Conservation (phyloP, 2,113 vertebrate genomes). For the Phalacrocorax aristotelis region DNA sequence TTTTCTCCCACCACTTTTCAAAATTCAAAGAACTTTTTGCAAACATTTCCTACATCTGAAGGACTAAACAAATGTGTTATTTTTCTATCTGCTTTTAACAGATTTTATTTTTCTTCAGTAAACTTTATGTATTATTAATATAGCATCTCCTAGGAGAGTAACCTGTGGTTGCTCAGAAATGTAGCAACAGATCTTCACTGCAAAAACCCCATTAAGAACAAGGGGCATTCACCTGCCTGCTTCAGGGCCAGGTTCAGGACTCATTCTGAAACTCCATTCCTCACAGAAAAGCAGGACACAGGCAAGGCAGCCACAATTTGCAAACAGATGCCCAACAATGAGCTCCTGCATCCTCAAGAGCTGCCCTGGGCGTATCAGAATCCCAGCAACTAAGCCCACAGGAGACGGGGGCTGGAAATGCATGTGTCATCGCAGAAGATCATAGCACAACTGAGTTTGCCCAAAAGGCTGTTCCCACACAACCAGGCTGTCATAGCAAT, state of each 20-base stretch:
- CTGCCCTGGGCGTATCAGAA: not conserved
- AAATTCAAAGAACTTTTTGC: not conserved
- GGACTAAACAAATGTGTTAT: constrained; percentile 5
- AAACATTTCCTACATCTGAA: not conserved
- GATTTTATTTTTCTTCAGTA: constrained; percentile 20
- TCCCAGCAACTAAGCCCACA: not conserved
- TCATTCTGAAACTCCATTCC: not conserved
- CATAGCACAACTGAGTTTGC: not conserved
- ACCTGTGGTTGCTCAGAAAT: constrained; percentile 38
- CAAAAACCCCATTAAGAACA: not conserved
- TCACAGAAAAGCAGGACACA: constrained; percentile 6
- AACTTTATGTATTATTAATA: constrained; percentile 19
- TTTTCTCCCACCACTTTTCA: not conserved
- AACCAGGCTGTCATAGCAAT: not conserved
- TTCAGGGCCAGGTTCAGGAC: not conserved
- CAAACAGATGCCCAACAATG: not conserved
- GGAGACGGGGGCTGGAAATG: not conserved
- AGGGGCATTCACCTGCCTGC: not conserved
- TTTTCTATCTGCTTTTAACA: constrained; percentile 31
- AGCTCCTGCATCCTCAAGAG: not conserved
- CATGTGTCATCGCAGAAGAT: not conserved
- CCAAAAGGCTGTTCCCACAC: not conserved
- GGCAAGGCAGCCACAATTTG: not conserved
- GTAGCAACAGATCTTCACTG: not conserved
- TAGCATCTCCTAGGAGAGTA: constrained; percentile 29